Conservation (phyloP, 1,140 invertebrate genomes). For the Patella vulgata region DNA sequence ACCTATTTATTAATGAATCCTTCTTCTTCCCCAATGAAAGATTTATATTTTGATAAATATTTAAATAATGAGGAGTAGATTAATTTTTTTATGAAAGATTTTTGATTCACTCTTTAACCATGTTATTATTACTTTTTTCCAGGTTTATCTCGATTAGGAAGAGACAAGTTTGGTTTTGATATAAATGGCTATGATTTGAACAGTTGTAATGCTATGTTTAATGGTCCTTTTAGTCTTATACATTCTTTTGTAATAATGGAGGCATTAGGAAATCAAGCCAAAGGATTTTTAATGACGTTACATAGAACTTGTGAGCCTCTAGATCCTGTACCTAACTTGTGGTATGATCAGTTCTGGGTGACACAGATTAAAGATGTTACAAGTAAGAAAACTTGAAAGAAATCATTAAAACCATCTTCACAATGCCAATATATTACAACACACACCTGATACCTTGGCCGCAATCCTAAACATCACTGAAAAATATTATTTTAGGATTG, state of each 20-base stretch:
- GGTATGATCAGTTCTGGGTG: slow-evolving; percentile 49
- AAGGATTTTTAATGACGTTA: slow-evolving; percentile 43
- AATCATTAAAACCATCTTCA: background rate
- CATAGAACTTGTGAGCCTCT: slow-evolving; percentile 45
- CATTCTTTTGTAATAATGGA: slow-evolving; percentile 40
- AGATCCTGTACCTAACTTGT: slow-evolving; percentile 34
- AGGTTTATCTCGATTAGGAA: slow-evolving; percentile 31
- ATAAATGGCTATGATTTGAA: slow-evolving; percentile 41
- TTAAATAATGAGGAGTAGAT: no score
- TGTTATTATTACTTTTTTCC: no score
- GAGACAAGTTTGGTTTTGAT: slow-evolving; percentile 48
- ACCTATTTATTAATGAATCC: no score
- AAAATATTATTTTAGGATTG: no score
- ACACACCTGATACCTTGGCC: no score
- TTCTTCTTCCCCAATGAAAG: no score
- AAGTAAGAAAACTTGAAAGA: no score
- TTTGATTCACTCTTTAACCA: no score
- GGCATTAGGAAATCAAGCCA: slow-evolving; percentile 38
- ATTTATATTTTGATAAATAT: no score
- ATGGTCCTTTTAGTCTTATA: slow-evolving; percentile 45
- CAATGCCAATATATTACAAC: no score
- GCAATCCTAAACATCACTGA: no score
- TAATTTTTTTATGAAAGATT: no score
- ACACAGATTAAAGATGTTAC: slow-evolving; percentile 39
- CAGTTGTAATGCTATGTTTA: slow-evolving; percentile 47